These are phyloP conservation scores for Cygnus atratus DNA, from an alignment of 2,113 vertebrate genomes.

Conservation along the genomic window DNA sequence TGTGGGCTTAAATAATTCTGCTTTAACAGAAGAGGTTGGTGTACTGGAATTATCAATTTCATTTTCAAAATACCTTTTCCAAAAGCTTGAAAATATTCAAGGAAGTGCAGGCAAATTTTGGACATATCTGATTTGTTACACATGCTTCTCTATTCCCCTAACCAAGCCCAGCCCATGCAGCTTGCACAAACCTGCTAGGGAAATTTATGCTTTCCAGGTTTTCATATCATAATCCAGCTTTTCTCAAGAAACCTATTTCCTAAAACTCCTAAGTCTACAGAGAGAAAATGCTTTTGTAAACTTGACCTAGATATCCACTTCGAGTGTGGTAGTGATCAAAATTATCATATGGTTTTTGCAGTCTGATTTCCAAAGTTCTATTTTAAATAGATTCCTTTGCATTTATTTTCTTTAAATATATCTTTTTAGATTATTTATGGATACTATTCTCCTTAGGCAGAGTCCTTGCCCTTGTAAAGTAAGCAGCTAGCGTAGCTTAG, in stretches of 20 bases:
- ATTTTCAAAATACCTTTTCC: not conserved
- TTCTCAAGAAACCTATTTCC: not conserved
- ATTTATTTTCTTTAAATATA: slow-evolving; percentile 13
- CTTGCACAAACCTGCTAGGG: not conserved
- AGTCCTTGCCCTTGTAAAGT: slow-evolving; percentile 17
- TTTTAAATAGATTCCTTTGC: not conserved
- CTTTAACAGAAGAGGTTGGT: not conserved
- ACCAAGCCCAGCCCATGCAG: not conserved
- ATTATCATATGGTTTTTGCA: slow-evolving; percentile 20
- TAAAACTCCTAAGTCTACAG: not conserved
- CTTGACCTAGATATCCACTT: slow-evolving; percentile 42
- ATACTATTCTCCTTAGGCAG: slow-evolving; percentile 3
- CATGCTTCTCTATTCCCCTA: not conserved
- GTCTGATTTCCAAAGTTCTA: slow-evolving; percentile 22
- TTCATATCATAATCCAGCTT: not conserved
- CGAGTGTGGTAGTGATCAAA: slow-evolving; percentile 22
- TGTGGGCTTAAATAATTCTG: not conserved
- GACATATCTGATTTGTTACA: not conserved
- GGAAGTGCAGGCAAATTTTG: not conserved
- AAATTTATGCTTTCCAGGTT: not conserved
- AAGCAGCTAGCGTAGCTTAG: not conserved
- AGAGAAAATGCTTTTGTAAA: slow-evolving; percentile 23
- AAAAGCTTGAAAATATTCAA: not conserved
- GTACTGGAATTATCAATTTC: not conserved
- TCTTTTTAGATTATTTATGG: slow-evolving; percentile 53